Evolutionary conservation across 2,113 vertebrate species (phyloP).

Genomic region (Aleadryas rufinucha): DNA sequence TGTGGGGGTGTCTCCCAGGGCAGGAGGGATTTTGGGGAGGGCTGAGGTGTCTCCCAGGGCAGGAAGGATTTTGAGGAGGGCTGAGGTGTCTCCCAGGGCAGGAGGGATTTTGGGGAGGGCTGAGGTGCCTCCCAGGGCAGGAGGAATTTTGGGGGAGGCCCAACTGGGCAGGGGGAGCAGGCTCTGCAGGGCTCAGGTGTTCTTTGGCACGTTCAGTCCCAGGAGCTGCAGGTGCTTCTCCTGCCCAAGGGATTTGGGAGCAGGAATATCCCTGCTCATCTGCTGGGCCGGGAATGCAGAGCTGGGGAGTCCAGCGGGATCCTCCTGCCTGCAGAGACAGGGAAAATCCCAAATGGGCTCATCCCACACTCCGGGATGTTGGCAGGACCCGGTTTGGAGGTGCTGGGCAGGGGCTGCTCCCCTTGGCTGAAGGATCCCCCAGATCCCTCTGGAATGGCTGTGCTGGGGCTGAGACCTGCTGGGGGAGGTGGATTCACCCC

Average conservation of each 20-base stretch:
- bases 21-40: neutral
- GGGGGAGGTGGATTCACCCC: neutral
- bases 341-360: neutral
- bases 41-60: neutral
- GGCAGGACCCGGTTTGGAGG: neutral
- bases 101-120: neutral
- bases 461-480: neutral
- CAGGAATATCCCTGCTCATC: neutral
- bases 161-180: neutral
- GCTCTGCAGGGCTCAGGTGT: neutral
- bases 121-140: neutral
- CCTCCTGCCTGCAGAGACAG: accelerated
- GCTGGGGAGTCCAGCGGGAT: neutral
- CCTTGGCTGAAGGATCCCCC: neutral
- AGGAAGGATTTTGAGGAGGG: neutral
- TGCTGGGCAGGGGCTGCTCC: neutral
- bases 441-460: neutral
- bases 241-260: neutral
- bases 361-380: neutral
- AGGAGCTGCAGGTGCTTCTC: neutral
- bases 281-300: accelerated
- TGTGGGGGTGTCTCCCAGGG: neutral
- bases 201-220: accelerated
- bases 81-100: neutral
- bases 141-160: neutral